Base-by-base conservation (phyloP, 2,888 invertebrate genomes). In the Druceiella hillmani region DNA sequence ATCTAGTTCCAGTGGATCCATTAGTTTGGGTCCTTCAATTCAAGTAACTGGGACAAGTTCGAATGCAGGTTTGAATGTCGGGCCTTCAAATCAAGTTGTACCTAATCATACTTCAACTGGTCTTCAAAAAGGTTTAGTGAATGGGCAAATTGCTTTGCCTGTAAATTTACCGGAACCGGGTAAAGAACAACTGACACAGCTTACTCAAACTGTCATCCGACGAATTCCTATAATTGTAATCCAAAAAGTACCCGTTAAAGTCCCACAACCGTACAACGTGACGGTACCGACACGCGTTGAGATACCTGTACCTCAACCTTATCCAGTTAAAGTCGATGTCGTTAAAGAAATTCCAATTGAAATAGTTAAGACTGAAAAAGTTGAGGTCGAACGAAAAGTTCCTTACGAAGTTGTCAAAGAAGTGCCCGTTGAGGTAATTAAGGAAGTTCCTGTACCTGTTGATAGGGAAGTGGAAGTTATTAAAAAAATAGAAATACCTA, bases 381-480 rank as follows among this genome's bases (percentile, higher is more conserved):
- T 65, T 2, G 61, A 62, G 26, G 70, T 70, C 3, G 67, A 67
- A 44, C 64, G 68, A 48, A 66, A 61, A 12, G 68, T 68, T 0
- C 70, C 70, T 1, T 54, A 56, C 3, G 68, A 67, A 17, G 70
- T 70, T 1, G 52, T 70, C 1, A 66, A 52, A 36, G 55, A 67
- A 11, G 68, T 70, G 2, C 70, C 67, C 7, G 45, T 66, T 13
- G 67, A 69, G 46, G 65, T 70, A 14, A 67, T 70, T 54, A 66
- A 52, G 47, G 65, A 66, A 40, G 65, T 70, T 2, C 64, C 51
- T 24, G 49, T 69, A 11, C 70, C 67, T 1, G 59, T 69, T 2
- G 68, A 70, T 16, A 64, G 59, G 52, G 69, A 67, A 0, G 64
- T 63, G 43, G 69, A 69, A 45, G 69, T 70, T 2, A 69, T 70